Conservation (phyloP, 2,888 invertebrate genomes). For the Cephus runcator region DNA sequence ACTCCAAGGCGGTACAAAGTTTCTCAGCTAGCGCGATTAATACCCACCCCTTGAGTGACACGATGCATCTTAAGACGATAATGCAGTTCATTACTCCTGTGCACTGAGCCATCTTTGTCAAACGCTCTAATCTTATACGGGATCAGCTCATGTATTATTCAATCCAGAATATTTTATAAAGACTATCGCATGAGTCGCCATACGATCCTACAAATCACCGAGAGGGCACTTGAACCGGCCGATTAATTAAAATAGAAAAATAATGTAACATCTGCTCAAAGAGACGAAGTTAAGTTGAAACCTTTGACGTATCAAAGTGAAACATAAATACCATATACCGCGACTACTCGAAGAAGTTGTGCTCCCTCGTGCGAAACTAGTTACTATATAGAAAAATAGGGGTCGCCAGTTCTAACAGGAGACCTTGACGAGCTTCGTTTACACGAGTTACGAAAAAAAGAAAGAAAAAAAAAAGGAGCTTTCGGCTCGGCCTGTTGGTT, state of each 20-base stretch:
- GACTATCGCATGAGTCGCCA: too few species aligned
- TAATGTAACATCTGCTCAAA: too few species aligned
- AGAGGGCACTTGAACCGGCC: too few species aligned
- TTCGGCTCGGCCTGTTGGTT: not conserved
- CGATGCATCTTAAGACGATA: conserved; percentile 33
- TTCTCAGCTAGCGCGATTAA: not conserved
- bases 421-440: not conserved
- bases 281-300: too few species aligned
- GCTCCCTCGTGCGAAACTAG: too few species aligned
- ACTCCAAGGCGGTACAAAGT: not conserved
- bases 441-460: not conserved
- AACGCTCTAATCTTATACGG: conserved; percentile 21
- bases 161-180: conserved; percentile 5
- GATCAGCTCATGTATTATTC: conserved; percentile 40
- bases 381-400: not conserved
- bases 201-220: too few species aligned
- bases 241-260: too few species aligned
- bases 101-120: conserved; percentile 1
- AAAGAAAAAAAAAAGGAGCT: not conserved
- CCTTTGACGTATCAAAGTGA: too few species aligned
- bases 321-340: too few species aligned
- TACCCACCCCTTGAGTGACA: conserved; percentile 34
- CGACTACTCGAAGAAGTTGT: too few species aligned
- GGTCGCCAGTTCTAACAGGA: not conserved
- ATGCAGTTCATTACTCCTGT: conserved; percentile 41